Base-by-base conservation (phyloP, 2,888 invertebrate species). In the Cosmia pyralina region DNA sequence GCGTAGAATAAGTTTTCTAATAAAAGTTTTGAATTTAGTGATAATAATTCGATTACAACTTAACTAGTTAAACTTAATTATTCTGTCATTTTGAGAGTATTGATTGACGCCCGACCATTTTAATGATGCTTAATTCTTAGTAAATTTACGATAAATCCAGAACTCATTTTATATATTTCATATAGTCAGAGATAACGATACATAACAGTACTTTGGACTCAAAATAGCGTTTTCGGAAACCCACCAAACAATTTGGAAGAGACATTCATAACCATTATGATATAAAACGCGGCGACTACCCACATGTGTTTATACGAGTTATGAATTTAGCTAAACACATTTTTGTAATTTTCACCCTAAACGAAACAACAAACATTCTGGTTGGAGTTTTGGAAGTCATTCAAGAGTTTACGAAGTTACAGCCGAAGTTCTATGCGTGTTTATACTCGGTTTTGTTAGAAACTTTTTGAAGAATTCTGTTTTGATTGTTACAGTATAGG, bases 371-470 rank as follows among this genome's bases (percentile, higher is more conserved):
- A 88, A 85, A 85, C 81, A 82, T 82, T 83, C 48, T 69, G 71
- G 75, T 75, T 57, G 66, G 69, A 89, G 84, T 88, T 91, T 82
- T 66, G 63, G 63, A 87, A 90, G 87, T 88, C 84, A 87, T 87
- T 86, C 78, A 81, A 79, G 80, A 83, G 75, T 83, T 79, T 78
- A 68, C 60, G 73, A 85, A 89, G 86, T 89, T 88, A 85, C 74
- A 73, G 60, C n/a, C 22, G 15, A 87, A 90, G 85, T 89, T 89
- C 69, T 74, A 78, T 83, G 82, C 85, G 85, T 87, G 86, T 80
- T 84, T 84, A 73, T 83, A 78, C 75, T 78, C 71, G 84, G 81
- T 85, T 83, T 83, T 79, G 77, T 75, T 72, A 67, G 76, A 70
- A 81, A 85, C 71, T 88, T 81, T 85, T 80, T 71, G 76, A 85